A percentile compares a stretch with the other conserved stretches of the same genome.
phyloP scores from a whole-genome alignment of 2,797 vertebrate species.

The Neoniphon sammara region DNA sequence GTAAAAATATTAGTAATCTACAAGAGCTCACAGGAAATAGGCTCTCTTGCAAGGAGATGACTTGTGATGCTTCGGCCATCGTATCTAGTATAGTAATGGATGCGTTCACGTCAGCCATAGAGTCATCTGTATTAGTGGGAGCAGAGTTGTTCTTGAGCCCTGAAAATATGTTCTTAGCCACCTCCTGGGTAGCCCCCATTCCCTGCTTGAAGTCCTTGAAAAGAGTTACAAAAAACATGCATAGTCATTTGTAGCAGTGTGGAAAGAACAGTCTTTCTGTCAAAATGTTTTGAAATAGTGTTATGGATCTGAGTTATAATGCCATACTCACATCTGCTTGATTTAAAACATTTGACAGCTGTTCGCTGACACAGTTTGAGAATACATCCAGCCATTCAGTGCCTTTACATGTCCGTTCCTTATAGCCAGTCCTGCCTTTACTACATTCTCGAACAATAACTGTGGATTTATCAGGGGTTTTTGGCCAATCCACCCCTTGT shows the following conservation, averaged over 20 bases:
- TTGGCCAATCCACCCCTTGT: slow-evolving; percentile 53
- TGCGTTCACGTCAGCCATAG: slow-evolving; percentile 58
- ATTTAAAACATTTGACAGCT: slow-evolving; percentile 46
- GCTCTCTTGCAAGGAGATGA: background rate
- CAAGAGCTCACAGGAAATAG: slow-evolving; percentile 69
- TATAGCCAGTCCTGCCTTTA: slow-evolving; percentile 47
- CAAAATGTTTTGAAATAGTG: background rate
- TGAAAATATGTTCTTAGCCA: slow-evolving; percentile 71
- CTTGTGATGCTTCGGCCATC: slow-evolving; percentile 55
- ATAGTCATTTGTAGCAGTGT: background rate
- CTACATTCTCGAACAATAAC: slow-evolving; percentile 61
- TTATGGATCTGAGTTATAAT: background rate
- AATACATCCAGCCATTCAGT: fast-evolving
- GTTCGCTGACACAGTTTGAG: slow-evolving; percentile 59
- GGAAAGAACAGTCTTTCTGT: background rate
- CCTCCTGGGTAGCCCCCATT: slow-evolving; percentile 63
- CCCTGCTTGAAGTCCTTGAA: slow-evolving; percentile 76
- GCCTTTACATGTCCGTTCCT: slow-evolving; percentile 61
- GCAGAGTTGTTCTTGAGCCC: slow-evolving; percentile 66
- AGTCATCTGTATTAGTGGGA: background rate
- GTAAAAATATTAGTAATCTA: background rate
- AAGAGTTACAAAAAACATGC: slow-evolving; percentile 3
- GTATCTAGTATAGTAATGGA: slow-evolving; percentile 66
- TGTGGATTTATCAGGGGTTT: slow-evolving; percentile 60
- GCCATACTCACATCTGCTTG: slow-evolving; percentile 68